Evolutionary conservation across 2,888 invertebrate species (phyloP).

Genomic region (Patella pellucida): DNA sequence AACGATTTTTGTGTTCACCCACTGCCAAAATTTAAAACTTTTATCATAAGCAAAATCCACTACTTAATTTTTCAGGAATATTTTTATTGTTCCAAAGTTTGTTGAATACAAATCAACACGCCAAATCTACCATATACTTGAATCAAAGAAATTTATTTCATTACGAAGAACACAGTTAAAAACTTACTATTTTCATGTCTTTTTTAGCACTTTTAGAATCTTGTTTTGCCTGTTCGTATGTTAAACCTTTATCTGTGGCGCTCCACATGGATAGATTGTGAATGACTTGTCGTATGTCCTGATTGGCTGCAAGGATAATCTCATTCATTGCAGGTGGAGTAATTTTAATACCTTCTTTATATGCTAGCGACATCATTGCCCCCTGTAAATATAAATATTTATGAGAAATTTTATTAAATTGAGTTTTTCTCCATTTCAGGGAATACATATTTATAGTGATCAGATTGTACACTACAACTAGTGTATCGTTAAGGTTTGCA

Average conservation of each 20-base stretch:
- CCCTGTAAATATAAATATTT: slow-evolving; percentile 74
- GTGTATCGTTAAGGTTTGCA: no score
- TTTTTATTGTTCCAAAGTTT: no score
- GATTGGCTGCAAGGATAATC: slow-evolving; percentile 88
- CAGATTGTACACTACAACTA: neutral
- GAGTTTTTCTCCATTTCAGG: neutral
- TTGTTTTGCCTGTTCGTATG: slow-evolving; percentile 74
- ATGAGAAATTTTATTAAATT: neutral
- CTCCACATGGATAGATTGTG: slow-evolving; percentile 90
- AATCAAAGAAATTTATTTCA: no score
- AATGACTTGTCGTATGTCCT: slow-evolving; percentile 93
- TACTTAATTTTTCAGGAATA: no score
- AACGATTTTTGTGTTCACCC: no score
- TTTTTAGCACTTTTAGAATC: slow-evolving; percentile 80
- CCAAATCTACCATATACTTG: neutral
- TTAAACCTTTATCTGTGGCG: slow-evolving; percentile 74
- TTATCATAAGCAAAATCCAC: no score
- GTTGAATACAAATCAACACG: no score
- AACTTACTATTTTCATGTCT: slow-evolving; percentile 82
- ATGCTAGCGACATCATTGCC: slow-evolving; percentile 91
- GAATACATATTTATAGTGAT: neutral
- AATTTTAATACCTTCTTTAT: slow-evolving; percentile 89
- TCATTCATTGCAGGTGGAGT: slow-evolving; percentile 82
- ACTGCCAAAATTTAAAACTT: no score
- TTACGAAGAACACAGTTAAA: neutral